These are phyloP conservation scores for Thunnus albacares DNA, from an alignment of 2,797 vertebrate genomes.

Conservation along the genomic window DNA sequence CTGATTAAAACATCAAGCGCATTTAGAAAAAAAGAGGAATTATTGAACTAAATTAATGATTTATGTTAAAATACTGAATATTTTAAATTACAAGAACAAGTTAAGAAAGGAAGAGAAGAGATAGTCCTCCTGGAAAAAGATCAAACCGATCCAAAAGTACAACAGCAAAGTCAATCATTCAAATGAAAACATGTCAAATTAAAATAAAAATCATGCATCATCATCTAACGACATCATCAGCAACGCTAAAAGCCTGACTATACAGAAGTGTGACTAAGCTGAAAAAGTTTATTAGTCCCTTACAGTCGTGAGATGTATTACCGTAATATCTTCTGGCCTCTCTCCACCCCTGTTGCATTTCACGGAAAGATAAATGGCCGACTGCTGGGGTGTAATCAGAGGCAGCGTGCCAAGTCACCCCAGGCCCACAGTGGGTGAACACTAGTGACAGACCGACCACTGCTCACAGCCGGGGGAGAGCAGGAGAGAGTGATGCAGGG, in stretches of 20 bases:
- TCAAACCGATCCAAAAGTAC: neutral
- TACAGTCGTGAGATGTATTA: constrained; percentile 47
- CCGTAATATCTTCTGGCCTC: constrained; percentile 58
- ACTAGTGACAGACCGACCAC: constrained; percentile 63
- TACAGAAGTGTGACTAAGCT: constrained; percentile 43
- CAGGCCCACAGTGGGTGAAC: constrained; percentile 64
- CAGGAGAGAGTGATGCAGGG: neutral
- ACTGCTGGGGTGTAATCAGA: constrained; percentile 73
- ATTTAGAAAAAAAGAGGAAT: neutral
- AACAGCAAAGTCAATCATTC: neutral
- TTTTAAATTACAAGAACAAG: neutral
- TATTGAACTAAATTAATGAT: neutral
- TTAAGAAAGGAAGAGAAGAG: neutral
- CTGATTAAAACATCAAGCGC: constrained; percentile 4
- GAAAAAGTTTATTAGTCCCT: constrained; percentile 46
- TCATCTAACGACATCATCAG: constrained; percentile 3
- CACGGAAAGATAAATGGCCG: constrained; percentile 64
- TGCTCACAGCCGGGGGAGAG: constrained; percentile 34
- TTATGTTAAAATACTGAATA: neutral
- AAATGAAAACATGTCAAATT: no score
- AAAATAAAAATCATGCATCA: constrained; percentile 9
- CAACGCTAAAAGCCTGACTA: constrained; percentile 4
- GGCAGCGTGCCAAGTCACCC: constrained; percentile 62
- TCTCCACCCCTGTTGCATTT: constrained; percentile 48
- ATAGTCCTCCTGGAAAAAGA: neutral